Base-by-base conservation (phyloP, 2,113 vertebrate genomes). In the Talpa occidentalis region DNA sequence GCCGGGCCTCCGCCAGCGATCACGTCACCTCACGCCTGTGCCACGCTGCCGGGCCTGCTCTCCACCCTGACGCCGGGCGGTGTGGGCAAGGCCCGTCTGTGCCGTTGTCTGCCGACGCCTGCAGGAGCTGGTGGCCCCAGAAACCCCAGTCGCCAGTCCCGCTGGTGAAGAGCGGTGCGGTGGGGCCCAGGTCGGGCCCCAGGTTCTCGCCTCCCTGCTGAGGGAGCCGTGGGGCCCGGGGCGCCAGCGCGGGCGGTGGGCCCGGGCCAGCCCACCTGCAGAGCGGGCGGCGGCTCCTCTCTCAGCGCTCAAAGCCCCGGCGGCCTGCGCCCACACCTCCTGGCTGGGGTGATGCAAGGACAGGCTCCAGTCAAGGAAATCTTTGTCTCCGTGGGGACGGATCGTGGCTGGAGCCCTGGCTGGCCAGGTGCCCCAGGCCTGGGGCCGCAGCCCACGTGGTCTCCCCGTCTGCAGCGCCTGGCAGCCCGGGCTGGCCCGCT, bases 271-370 rank as follows among this genome's bases (percentile, higher is more conserved):
- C 86, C 85, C 81, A 84, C 94, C 96, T 95, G 94, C 80, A 10
- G 88, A 79, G 90, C 4, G 0, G 56, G 32, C 5, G 24, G 59
- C 19, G 54, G 54, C 54, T 19, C 8, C 19, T 14, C 54, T 11
- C n/a, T n/a, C n/a, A n/a, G n/a, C n/a, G n/a, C n/a, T n/a, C n/a
- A n/a, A n/a, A n/a, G n/a, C n/a, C n/a, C n/a, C n/a, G n/a, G n/a
- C n/a, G n/a, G n/a, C n/a, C n/a, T n/a, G n/a, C n/a, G n/a, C n/a
- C n/a, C n/a, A n/a, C n/a, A n/a, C n/a, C n/a, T n/a, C 7, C 54
- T 19, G 5, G 86, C 93, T 76, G 93, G 93, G 97, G 96, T 93
- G 80, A 96, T 5, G 82, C 73, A 6, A 95, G 96, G 97, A 96
- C 96, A 95, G 87, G 62, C 52, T 44, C 28, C 2, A 8, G 92